Evolutionary conservation across 2,113 vertebrate genomes (phyloP), one percentile per base, ranked within the genome.

Genomic region (Hymenochirus boettgeri): DNA sequence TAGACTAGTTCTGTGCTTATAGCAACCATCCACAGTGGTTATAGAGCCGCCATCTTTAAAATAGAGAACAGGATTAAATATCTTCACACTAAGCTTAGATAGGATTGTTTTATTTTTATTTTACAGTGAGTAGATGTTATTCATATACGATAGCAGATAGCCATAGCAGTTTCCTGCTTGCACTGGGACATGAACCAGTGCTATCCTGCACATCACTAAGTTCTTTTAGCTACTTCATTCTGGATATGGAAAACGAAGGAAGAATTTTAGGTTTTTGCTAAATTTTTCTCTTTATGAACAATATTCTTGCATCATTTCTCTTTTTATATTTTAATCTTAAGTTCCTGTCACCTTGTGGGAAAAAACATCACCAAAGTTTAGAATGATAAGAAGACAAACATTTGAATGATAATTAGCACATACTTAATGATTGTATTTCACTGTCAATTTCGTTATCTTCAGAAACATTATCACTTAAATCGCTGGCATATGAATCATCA

Each of bases 401-500:
- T n/a, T n/a, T n/a, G n/a, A n/a, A n/a, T n/a, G 33, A 11, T 11
- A 39, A 42, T 15, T 73, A 17, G 22, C 2, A 31, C 78, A 78
- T 81, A 96, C 94, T 90, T 73, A 89, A 80, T 22, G 85, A 87
- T 69, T 90, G 87, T 73, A 90, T 90, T 76, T 92, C 91, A 73
- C 79, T 85, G 57, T 95, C 92, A 19, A 83, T 84, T 47, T 93
- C 91, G 77, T 95, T 95, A 77, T 97, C 95, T 82, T 97, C 83
- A 18, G 96, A 99, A 70, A 89, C 79, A 56, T 96, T 98, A 79
- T 99, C 96, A 79, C 96, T 99, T 75, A 98, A 79, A 77, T 99
- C 96, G 72, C 96, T 99, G 70, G 89, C 91, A 23, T 97, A 95
- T 0, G 96, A 99, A 59, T 97, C 96, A 75, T 97, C 95, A 53